These are phyloP conservation scores for Anser brachyrhynchus DNA, from an alignment of 2,113 vertebrate genomes.

Conservation along the genomic window DNA sequence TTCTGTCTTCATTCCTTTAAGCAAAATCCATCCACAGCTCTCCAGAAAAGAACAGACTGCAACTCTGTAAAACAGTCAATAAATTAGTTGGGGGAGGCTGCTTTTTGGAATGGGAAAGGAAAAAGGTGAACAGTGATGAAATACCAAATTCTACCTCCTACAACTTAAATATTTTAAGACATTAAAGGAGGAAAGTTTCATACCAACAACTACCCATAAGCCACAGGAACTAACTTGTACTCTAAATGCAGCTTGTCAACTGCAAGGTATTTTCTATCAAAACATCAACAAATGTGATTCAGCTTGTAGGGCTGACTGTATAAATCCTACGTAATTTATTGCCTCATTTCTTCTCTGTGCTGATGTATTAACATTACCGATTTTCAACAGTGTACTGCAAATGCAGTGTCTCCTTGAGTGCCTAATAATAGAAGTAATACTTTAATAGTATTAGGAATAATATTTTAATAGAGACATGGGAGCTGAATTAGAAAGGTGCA, in stretches of 20 bases:
- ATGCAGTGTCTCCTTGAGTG: not conserved
- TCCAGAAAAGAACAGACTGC: not conserved
- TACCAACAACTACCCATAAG: not conserved
- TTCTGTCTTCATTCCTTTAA: not conserved
- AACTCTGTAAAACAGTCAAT: not conserved
- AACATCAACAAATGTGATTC: conserved; percentile 20
- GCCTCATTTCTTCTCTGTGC: not conserved
- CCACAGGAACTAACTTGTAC: not conserved
- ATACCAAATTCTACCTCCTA: not conserved
- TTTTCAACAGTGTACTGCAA: not conserved
- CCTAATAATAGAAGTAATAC: not conserved
- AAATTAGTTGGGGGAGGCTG: not conserved
- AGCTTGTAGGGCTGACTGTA: not conserved
- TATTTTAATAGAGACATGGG: not conserved
- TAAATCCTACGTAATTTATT: not conserved
- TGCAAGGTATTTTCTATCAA: conserved; percentile 15
- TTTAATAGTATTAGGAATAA: not conserved
- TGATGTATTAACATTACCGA: not conserved
- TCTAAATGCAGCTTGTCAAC: not conserved
- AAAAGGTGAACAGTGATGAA: not conserved
- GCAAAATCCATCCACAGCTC: not conserved
- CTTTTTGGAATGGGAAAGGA: not conserved
- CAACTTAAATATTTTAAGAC: not conserved
- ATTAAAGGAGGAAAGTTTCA: not conserved
- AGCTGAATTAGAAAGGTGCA: not conserved